These are phyloP conservation scores for Drosophila kurseongensis DNA, from an alignment of 1,140 invertebrate genomes.

Conservation along the genomic window DNA sequence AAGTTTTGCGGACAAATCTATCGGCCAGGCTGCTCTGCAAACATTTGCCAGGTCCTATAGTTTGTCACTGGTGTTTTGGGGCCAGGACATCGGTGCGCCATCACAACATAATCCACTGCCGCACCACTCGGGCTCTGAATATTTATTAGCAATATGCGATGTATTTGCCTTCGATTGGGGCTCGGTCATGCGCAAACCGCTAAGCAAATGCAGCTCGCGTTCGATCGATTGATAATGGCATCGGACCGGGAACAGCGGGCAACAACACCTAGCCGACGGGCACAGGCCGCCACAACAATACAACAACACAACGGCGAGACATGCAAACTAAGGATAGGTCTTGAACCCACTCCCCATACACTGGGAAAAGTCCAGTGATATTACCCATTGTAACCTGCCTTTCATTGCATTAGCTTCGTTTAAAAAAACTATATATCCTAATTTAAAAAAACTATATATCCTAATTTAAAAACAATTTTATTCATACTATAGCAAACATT, in stretches of 20 bases:
- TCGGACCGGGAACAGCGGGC: conserved; percentile 50
- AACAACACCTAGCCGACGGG: conserved; percentile 61
- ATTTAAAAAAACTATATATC: no score
- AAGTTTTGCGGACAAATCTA: conserved; percentile 13
- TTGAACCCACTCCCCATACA: conserved; percentile 5
- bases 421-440: no score
- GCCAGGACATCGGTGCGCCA: conserved; percentile 15
- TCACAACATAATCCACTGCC: conserved; percentile 49
- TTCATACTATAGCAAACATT: no score
- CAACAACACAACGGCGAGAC: conserved; percentile 23
- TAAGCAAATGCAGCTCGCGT: conserved; percentile 80
- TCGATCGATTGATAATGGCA: conserved; percentile 80
- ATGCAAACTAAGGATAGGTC: conserved; percentile 44
- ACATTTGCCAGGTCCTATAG: conserved; percentile 10
- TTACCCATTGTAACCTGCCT: neutral
- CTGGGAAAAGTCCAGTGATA: neutral
- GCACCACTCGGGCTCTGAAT: conserved; percentile 58
- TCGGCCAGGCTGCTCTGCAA: conserved; percentile 13
- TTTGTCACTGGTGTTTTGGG: conserved; percentile 32
- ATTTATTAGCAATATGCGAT: conserved; percentile 77
- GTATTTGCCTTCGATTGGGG: conserved; percentile 41
- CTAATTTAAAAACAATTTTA: no score
- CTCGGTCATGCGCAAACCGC: conserved; percentile 44
- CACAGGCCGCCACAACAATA: conserved; percentile 44
- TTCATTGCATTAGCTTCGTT: no score